These are phyloP conservation scores for Anas capensis DNA, from an alignment of 2,797 vertebrate species.

Conservation along the genomic window DNA sequence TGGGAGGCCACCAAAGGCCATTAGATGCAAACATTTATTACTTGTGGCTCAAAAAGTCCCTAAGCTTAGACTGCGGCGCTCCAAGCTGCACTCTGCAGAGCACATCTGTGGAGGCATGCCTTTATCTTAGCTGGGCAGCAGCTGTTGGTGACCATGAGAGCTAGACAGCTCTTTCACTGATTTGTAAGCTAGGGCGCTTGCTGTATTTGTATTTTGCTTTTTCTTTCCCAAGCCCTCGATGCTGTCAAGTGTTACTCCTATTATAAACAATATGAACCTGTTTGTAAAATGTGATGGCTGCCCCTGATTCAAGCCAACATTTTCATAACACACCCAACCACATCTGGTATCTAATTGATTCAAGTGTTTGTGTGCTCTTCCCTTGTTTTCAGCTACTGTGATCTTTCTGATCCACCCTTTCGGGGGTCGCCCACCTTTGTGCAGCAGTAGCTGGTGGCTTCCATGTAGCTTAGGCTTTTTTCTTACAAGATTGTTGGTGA, in stretches of 20 bases:
- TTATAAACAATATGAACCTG: background rate
- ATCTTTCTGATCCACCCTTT: background rate
- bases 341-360: background rate
- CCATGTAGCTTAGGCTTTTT: fast-evolving
- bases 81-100: background rate
- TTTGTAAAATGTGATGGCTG: background rate
- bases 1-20: background rate
- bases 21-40: background rate
- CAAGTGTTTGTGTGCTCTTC: background rate
- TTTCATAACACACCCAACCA: background rate
- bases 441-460: background rate
- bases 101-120: background rate
- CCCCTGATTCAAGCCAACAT: background rate
- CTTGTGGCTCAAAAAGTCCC: background rate
- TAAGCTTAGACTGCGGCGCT: background rate
- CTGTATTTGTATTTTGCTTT: background rate
- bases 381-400: background rate
- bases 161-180: background rate
- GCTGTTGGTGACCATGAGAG: background rate
- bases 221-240: background rate
- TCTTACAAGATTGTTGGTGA: background rate
- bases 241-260: background rate
- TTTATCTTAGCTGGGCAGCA: background rate
- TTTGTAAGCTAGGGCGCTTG: background rate
- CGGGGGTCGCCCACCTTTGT: background rate